Evolutionary conservation across 2,797 vertebrate species (phyloP), one percentile per base, ranked within the genome.

Genomic region (Premnoplex brunnescens): DNA sequence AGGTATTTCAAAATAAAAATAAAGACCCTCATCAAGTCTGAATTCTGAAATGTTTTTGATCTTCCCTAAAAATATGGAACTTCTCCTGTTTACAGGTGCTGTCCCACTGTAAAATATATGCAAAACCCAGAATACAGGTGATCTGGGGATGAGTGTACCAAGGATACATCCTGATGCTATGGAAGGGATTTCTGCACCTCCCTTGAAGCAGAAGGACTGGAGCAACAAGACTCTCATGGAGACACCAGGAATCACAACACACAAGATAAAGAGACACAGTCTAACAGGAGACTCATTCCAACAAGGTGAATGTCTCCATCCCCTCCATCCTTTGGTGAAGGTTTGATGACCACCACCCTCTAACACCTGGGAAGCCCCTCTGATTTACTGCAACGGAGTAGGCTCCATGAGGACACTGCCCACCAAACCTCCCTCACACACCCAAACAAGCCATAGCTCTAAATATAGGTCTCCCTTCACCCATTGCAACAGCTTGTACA

Each of bases 391-490:
- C 62, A 71, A 2, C 4, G 54, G 60, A 82, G 34, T 34, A 89
- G n/a, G 20, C 4, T 24, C 0, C 0, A 44, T 17, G 54, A 77
- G 37, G 39, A 67, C 2, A 1, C 86, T 24, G 39, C 55, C 54
- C 12, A 1, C 19, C 3, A 1, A 62, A 54, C 11, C 44, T 20
- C 55, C 9, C 44, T 54, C 32, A 26, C 0, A 4, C 22, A 72
- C 39, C 51, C 83, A 69, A 72, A 93, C 54, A 55, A 85, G 85
- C 59, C 59, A 14, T 3, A 73, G 36, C n/a, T 79, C 91, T 88
- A 89, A 69, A 83, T 49, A 75, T 26, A 88, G 82, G 49, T 51
- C 30, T 81, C 43, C 41, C 21, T 44, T 73, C 66, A 86, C 32
- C 55, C 51, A 30, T 3, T 59, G n/a, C 62, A 83, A 83, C 49